These are phyloP conservation scores for Engraulis encrasicolus DNA, from an alignment of 2,113 vertebrate genomes.

Conservation along the genomic window DNA sequence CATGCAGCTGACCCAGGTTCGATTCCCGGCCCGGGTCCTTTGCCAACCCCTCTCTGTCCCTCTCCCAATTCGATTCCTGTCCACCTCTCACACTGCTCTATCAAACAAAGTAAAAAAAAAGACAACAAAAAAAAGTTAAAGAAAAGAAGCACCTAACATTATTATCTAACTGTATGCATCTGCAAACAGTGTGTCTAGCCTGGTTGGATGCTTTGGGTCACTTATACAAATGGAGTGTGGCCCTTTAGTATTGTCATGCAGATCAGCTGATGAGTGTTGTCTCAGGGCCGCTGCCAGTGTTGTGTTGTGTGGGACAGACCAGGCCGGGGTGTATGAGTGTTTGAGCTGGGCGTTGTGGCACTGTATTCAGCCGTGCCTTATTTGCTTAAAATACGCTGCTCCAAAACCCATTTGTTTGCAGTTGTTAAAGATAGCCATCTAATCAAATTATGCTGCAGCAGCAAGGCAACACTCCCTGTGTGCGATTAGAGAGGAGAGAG, in stretches of 20 bases:
- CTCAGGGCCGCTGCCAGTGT: neutral
- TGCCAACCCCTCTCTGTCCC: too few species aligned
- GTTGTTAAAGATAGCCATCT: slow-evolving; percentile 46
- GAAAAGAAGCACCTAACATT: too few species aligned
- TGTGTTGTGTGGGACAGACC: too few species aligned
- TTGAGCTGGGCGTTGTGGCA: slow-evolving; percentile 26
- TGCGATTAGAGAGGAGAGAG: slow-evolving; percentile 6
- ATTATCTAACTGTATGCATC: neutral
- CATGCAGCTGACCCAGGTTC: too few species aligned
- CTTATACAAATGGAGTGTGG: neutral
- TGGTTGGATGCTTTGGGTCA: neutral
- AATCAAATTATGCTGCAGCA: slow-evolving; percentile 45
- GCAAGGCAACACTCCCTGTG: slow-evolving; percentile 18
- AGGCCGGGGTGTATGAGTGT: slow-evolving; percentile 14
- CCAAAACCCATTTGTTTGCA: slow-evolving; percentile 28
- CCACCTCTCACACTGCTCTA: too few species aligned
- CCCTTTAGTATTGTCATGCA: slow-evolving; percentile 3
- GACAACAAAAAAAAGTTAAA: too few species aligned
- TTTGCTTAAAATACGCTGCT: slow-evolving; percentile 36
- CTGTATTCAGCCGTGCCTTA: slow-evolving; percentile 13
- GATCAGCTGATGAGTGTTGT: neutral
- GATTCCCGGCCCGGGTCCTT: too few species aligned
- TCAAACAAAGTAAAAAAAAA: too few species aligned
- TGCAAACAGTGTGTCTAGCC: neutral
- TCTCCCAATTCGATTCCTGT: too few species aligned